These are phyloP conservation scores for Todus mexicanus DNA, from an alignment of 2,797 vertebrate genomes.

Conservation along the genomic window DNA sequence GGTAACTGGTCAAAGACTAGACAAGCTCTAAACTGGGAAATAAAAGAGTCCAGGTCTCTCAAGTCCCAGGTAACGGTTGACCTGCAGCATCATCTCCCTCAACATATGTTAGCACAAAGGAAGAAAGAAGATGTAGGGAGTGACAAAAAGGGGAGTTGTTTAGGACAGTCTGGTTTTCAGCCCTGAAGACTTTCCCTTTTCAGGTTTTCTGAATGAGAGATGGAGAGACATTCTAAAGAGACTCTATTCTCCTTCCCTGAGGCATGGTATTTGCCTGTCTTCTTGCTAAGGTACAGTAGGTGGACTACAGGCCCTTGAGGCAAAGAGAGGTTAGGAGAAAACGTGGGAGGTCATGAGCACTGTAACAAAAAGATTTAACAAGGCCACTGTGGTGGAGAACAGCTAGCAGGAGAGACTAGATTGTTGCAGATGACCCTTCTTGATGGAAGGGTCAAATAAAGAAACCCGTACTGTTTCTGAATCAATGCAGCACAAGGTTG, in stretches of 20 bases:
- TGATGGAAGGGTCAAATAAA: neutral
- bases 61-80: neutral
- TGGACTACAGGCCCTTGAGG: neutral
- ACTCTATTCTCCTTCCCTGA: neutral
- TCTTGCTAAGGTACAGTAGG: neutral
- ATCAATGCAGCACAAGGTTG: neutral
- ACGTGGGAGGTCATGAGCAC: neutral
- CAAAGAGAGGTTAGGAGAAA: neutral
- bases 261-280: neutral
- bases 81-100: neutral
- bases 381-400: neutral
- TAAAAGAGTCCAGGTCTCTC: neutral
- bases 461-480: neutral
- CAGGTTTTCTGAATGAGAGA: neutral
- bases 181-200: neutral
- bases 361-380: neutral
- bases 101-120: neutral
- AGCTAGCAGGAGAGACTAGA: neutral
- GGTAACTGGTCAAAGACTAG: neutral
- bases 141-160: neutral
- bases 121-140: neutral
- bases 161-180: neutral
- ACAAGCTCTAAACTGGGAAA: neutral
- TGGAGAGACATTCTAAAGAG: neutral
- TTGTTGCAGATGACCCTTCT: neutral